Evolutionary conservation across 2,797 vertebrate genomes (phyloP).

Genomic region (Micromesistius poutassou): DNA sequence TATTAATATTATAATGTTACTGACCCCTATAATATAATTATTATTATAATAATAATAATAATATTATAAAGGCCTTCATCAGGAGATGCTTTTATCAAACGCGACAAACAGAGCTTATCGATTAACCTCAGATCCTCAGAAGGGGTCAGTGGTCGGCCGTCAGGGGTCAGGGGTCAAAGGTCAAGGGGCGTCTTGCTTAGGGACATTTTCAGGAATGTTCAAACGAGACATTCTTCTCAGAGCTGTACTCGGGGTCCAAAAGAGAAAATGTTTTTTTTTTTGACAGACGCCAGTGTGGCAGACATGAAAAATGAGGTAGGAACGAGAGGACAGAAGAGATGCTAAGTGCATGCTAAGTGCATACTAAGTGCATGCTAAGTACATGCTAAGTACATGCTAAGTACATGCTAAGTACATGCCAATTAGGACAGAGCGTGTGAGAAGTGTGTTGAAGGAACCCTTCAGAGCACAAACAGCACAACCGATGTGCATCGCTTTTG

Average conservation of each 20-base stretch:
- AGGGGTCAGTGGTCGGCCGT: not conserved
- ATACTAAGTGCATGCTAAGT: not conserved
- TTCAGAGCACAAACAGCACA: not conserved
- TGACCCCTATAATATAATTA: too few relatives aligned
- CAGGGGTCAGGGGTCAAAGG: not conserved
- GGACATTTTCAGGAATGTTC: not conserved
- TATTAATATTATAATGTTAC: too few relatives aligned
- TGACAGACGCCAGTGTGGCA: not conserved
- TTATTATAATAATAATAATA: too few relatives aligned
- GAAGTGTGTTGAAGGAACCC: not conserved
- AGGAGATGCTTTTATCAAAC: not conserved
- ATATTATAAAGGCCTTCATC: not conserved
- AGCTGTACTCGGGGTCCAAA: not conserved
- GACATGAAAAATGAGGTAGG: not conserved
- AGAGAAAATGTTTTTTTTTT: too few relatives aligned
- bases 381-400: not conserved
- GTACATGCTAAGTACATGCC: not conserved
- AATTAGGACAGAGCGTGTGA: not conserved
- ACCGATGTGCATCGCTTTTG: too few relatives aligned
- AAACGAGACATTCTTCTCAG: not conserved
- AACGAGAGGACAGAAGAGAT: not conserved
- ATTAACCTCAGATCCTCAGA: not conserved
- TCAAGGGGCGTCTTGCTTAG: not conserved
- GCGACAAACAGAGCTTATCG: not conserved
- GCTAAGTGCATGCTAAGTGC: not conserved